phyloP scores from a whole-genome alignment of 2,797 vertebrate species.

The Pipistrellus nathusii region DNA sequence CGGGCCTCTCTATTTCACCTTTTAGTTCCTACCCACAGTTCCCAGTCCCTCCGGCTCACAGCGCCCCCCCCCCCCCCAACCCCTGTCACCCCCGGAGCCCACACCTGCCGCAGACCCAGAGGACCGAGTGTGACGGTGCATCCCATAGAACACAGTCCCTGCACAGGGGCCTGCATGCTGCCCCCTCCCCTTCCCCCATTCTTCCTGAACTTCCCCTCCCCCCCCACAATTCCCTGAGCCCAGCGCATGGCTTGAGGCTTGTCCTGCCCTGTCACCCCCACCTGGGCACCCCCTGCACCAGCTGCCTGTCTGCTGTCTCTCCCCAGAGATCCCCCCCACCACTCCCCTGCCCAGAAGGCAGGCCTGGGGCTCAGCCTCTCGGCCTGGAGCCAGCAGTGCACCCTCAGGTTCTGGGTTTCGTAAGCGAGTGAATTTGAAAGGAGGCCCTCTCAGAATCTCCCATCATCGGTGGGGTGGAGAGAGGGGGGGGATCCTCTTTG shows the following conservation, averaged over 20 bases:
- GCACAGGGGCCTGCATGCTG: neutral
- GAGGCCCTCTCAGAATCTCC: too few relatives aligned
- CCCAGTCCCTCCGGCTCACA: neutral
- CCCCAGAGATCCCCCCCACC: neutral
- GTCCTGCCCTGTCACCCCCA: neutral
- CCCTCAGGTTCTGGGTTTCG: too few relatives aligned
- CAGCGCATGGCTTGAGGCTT: neutral
- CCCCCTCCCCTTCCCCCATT: rapidly evolving
- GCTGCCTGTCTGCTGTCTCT: neutral
- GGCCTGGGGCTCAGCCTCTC: neutral
- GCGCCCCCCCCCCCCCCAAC: too few relatives aligned
- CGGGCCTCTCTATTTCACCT: too few relatives aligned
- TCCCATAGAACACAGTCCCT: neutral
- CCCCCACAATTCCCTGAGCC: neutral
- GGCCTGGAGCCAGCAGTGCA: too few relatives aligned
- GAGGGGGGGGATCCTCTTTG: too few relatives aligned
- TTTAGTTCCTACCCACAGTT: neutral
- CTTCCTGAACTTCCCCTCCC: too few relatives aligned
- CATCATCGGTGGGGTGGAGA: too few relatives aligned
- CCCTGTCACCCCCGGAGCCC: neutral
- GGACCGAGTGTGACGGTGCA: rapidly evolving
- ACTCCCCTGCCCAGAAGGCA: rapidly evolving
- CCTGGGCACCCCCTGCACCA: too few relatives aligned
- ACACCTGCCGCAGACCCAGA: neutral
- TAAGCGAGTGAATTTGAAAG: too few relatives aligned